phyloP scores from a whole-genome alignment of 2,113 vertebrate species.

The Sphyrna mokarran region DNA sequence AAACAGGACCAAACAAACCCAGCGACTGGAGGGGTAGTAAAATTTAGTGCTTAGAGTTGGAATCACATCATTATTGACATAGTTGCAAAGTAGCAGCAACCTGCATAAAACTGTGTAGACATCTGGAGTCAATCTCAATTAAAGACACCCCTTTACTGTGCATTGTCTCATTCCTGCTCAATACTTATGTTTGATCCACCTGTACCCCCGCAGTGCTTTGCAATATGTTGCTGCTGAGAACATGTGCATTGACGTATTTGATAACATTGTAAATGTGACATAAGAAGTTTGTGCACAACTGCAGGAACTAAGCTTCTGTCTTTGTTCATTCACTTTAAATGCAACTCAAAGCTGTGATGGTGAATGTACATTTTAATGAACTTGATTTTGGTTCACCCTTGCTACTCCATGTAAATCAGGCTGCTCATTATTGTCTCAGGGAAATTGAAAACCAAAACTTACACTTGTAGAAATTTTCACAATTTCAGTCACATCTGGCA shows the following conservation, averaged over 20 bases:
- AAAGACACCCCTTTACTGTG: neutral
- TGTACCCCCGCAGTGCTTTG: neutral
- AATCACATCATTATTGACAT: neutral
- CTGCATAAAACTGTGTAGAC: neutral
- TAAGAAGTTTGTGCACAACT: neutral
- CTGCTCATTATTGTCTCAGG: neutral
- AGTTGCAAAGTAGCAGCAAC: neutral
- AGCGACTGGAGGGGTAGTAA: too few species aligned
- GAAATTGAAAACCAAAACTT: neutral
- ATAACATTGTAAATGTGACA: neutral
- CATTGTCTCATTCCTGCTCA: neutral
- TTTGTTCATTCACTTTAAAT: neutral
- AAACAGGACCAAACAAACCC: too few species aligned
- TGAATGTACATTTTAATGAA: conserved; percentile 15
- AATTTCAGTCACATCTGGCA: neutral
- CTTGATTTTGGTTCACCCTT: neutral
- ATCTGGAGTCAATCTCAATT: neutral
- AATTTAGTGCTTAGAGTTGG: neutral
- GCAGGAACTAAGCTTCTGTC: neutral
- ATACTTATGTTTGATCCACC: neutral
- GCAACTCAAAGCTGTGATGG: neutral
- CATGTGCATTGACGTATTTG: neutral
- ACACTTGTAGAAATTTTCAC: neutral
- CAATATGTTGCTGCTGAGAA: neutral
- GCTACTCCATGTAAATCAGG: neutral